Conservation (phyloP, 2,888 invertebrate genomes). For the Lasioglossum malachurum region DNA sequence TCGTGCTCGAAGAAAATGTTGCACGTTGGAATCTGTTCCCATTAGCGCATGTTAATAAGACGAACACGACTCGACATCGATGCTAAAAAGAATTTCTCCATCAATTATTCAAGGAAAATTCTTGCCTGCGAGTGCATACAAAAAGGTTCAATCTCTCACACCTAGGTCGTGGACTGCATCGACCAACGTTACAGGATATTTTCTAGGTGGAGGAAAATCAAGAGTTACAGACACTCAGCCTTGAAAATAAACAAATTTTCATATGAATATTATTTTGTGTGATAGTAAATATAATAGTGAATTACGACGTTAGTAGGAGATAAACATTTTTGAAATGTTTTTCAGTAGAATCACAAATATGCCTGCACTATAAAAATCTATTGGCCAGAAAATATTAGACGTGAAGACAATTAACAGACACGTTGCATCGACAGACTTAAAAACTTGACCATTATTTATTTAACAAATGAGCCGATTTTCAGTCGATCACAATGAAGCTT, state of each 20-base stretch:
- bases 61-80: not conserved
- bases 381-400: not conserved
- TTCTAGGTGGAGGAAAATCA: not conserved
- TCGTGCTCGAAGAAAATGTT: not conserved
- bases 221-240: not conserved
- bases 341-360: too few relatives aligned
- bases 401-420: not conserved
- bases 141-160: not conserved
- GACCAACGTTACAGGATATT: not conserved
- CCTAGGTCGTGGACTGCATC: not conserved
- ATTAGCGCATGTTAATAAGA: not conserved
- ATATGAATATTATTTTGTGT: too few relatives aligned
- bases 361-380: not conserved
- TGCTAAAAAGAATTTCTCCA: not conserved
- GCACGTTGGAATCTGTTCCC: slow-evolving; percentile 5
- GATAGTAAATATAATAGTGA: too few relatives aligned
- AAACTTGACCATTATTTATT: too few relatives aligned
- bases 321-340: too few relatives aligned
- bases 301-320: too few relatives aligned
- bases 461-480: too few relatives aligned
- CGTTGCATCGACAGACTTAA: not conserved
- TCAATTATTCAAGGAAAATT: not conserved
- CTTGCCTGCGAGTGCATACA: not conserved
- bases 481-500: too few relatives aligned
- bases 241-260: not conserved